Conservation (phyloP, 2,888 invertebrate species). For the Tyria jacobaeae region DNA sequence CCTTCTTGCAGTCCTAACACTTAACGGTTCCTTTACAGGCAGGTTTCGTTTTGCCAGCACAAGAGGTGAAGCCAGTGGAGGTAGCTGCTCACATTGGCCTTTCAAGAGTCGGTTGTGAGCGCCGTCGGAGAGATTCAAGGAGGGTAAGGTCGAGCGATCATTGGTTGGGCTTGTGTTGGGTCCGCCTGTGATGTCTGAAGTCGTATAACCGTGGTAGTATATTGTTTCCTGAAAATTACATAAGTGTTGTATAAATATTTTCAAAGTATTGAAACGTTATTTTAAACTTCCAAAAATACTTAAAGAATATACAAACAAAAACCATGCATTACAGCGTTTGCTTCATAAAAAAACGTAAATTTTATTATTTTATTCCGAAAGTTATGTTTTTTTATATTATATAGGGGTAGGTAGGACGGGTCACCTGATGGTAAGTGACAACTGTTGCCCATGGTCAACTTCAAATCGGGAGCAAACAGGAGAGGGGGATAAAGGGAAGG, state of each 20-base stretch:
- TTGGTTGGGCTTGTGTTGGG: conserved; percentile 73
- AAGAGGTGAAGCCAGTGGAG: conserved; percentile 79
- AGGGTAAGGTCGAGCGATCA: conserved; percentile 75
- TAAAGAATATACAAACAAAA: too few relatives aligned
- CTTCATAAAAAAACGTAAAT: too few relatives aligned
- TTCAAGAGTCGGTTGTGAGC: conserved; percentile 70
- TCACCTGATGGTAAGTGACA: too few relatives aligned
- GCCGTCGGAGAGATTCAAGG: conserved; percentile 73
- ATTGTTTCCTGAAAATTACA: conserved; percentile 73
- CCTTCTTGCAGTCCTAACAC: conserved; percentile 67
- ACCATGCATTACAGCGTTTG: too few relatives aligned
- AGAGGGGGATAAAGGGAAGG: too few relatives aligned
- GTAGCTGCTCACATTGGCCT: conserved; percentile 77
- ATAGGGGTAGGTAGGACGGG: too few relatives aligned
- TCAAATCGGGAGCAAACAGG: too few relatives aligned
- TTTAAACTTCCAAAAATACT: too few relatives aligned
- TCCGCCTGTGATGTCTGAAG: conserved; percentile 76
- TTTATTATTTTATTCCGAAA: too few relatives aligned
- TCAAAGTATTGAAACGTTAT: too few relatives aligned
- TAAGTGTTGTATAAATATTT: not conserved
- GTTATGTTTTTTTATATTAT: too few relatives aligned
- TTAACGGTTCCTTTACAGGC: conserved; percentile 65
- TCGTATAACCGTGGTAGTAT: conserved; percentile 80
- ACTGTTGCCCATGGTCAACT: too few relatives aligned
- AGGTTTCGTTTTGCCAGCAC: conserved; percentile 69